Evolutionary conservation across 2,888 invertebrate genomes (phyloP), one percentile per base, ranked within the genome.

Genomic region (Ectobius pallidus): DNA sequence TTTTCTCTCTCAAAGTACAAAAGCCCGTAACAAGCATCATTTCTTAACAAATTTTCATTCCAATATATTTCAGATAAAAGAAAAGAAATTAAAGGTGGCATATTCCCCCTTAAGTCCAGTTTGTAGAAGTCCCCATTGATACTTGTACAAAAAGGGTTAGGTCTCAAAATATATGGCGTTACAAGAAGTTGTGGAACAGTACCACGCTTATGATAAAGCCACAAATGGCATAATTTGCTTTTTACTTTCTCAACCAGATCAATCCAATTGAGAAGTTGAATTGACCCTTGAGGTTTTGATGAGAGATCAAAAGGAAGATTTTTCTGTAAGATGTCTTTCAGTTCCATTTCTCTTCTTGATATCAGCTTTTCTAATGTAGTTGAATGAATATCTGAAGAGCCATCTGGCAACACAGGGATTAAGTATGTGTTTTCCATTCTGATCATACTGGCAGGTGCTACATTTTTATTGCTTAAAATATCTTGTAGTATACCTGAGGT

Each of bases 1-100:
- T 65, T 62, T 39, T 46, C 20, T 1, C 77, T 75, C 63, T 74
- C 74, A 46, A 69, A 76, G 20, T 75, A 72, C 30, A 77, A 55
- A n/a, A 77, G 73, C 3, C 67, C 75, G 61, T 58, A 75, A 58
- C 73, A 73, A 27, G 73, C 70, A 18, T 63, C 61, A 32, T 44
- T 70, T 34, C 69, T 71, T 22, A 34, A 63, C 27, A 55, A 46
- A n/a, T 49, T 49, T 9, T 46, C n/a, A n/a, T 46, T 46, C n/a
- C 11, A 4, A n/a, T 4, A n/a, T 46, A 58, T 25, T 16, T 58
- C 27, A 16, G 25, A n/a, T 30, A 58, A 9, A 58, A 58, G 27
- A 16, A 30, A 58, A n/a, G 32, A 30, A 46, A 65, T 30, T 16
- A 46, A 25, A 42, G 25, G 46, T 18, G 65, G 65, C 20, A 65